Percentiles rank a stretch among this genome's conserved stretches.
Conservation (phyloP, 2,113 vertebrate species). For the Megatriorchis doriae region DNA sequence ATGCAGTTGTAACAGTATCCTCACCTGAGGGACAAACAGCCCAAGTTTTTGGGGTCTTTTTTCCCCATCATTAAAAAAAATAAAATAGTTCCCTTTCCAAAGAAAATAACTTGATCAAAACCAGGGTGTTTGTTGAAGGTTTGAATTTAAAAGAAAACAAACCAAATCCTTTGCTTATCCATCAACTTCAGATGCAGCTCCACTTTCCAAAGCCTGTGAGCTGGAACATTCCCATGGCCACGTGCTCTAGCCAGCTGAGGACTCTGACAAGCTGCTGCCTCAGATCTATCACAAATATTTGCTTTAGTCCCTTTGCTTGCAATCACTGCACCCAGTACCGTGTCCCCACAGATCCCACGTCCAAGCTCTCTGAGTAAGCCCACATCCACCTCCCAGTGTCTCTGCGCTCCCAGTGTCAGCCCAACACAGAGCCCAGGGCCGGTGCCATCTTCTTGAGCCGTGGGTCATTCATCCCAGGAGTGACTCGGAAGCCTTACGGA, state of each 20-base stretch:
- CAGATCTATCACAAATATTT: rapidly evolving
- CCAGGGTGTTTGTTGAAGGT: rapidly evolving
- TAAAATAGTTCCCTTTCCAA: too few relatives aligned
- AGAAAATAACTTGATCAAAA: neutral
- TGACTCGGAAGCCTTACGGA: rapidly evolving
- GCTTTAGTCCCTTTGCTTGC: rapidly evolving
- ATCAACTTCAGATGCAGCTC: neutral
- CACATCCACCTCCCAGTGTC: neutral
- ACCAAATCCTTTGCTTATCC: neutral
- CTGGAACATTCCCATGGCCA: rapidly evolving
- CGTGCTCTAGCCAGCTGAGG: neutral
- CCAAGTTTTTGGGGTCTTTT: rapidly evolving
- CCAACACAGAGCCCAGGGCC: rapidly evolving
- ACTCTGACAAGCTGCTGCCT: neutral
- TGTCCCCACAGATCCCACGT: rapidly evolving
- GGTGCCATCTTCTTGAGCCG: rapidly evolving
- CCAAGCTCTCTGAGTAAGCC: neutral
- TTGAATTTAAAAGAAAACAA: neutral
- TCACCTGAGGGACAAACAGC: neutral
- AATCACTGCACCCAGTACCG: rapidly evolving
- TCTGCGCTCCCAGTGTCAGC: rapidly evolving
- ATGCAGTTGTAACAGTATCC: neutral
- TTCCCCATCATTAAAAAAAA: rapidly evolving
- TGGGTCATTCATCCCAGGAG: neutral
- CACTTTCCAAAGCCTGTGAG: neutral